Base-by-base conservation (phyloP, 2,797 vertebrate genomes). In the Crocidura indochinensis region DNA sequence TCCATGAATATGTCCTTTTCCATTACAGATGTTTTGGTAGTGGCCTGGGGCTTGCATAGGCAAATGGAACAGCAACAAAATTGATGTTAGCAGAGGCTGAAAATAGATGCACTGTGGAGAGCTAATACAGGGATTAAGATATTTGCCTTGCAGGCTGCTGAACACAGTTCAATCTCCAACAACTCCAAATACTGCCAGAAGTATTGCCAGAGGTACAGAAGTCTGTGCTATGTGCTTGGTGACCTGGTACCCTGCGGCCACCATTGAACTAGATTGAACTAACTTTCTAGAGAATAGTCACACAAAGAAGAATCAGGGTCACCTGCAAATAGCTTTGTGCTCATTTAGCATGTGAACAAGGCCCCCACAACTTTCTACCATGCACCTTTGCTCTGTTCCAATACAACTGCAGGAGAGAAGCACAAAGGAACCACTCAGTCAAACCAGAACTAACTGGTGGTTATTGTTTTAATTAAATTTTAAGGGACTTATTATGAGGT, bases 381-480 rank as follows among this genome's bases (percentile, higher is more conserved):
- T 24, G 74, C 29, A 68, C 20, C 67, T 38, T 74, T 31, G 26
- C 24, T 62, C 26, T 19, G 47, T 29, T 53, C 44, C n/a, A 19
- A 77, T 75, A 1, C 17, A 31, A 38, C 8, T 51, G 17, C n/a
- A 60, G 27, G 75, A 91, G 9, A 72, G 19, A 75, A 12, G 17
- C 24, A 15, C 8, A 4, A 73, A 76, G 24, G 31, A 90, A 53
- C n/a, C 2, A 38, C 17, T 27, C 11, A 47, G 24, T 6, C 29
- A 38, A 82, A 38, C 22, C 62, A 5, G 62, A 75, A 44, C 31
- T 73, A 84, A 53, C 22, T 56, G 53, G 76, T 9, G 47, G 51
- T 38, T 5, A 8, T 24, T 62, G 27, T 72, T 85, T 83, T 64
- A 89, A 80, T 49, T 38, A 73, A 31, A 3, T 75, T 75, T 87